Conservation (phyloP, 2,113 vertebrate genomes). For the Prinia subflava region DNA sequence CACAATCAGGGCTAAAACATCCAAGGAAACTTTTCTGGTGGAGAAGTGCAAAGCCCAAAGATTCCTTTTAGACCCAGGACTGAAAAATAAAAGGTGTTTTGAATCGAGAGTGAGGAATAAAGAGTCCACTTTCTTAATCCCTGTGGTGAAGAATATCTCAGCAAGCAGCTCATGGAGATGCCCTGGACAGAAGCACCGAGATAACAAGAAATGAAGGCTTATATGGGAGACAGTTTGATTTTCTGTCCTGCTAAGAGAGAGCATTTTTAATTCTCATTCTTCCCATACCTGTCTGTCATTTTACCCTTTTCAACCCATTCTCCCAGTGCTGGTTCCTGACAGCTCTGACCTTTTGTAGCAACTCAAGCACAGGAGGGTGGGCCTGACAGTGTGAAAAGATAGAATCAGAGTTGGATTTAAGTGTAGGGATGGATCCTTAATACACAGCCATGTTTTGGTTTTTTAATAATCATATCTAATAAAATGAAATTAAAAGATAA, state of each 20-base stretch:
- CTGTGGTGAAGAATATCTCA: neutral
- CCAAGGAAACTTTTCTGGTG: neutral
- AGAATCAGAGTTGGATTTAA: neutral
- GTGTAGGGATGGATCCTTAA: neutral
- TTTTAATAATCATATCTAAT: neutral
- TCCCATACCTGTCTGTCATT: neutral
- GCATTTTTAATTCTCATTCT: neutral
- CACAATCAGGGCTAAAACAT: neutral
- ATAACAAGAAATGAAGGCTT: neutral
- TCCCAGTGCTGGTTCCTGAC: neutral
- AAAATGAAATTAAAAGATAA: neutral
- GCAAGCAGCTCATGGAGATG: neutral
- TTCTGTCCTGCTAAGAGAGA: neutral
- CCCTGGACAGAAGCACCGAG: neutral
- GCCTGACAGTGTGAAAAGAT: neutral
- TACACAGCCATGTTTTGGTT: fast-evolving
- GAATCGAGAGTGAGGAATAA: neutral
- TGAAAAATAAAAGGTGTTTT: neutral
- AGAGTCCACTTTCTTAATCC: neutral
- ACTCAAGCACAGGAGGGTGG: neutral
- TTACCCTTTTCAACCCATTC: neutral
- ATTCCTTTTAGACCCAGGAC: neutral
- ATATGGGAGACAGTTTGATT: neutral
- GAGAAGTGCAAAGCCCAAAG: neutral
- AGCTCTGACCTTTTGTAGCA: neutral